A percentile compares a stretch with the other conserved stretches of the same genome.
phyloP scores from a whole-genome alignment of 2,888 invertebrate species.

The Schrankia costaestrigalis region DNA sequence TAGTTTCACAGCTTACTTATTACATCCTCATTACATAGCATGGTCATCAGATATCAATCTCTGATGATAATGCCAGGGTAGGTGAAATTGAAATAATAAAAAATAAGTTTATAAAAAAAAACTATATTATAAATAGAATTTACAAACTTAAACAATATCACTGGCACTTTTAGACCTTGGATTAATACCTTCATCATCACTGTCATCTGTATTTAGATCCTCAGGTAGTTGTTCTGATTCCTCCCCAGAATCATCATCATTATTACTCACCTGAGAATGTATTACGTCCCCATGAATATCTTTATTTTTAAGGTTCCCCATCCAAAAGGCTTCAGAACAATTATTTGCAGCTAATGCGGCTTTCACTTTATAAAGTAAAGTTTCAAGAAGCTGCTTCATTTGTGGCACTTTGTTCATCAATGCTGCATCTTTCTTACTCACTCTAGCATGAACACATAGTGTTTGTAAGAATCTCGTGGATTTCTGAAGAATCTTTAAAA shows the following conservation, averaged over 20 bases:
- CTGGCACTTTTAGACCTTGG: constrained; percentile 68
- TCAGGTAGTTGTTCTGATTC: too few species aligned
- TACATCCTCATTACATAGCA: too few species aligned
- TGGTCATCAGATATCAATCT: too few species aligned
- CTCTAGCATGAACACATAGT: constrained; percentile 90
- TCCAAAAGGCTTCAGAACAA: constrained; percentile 92
- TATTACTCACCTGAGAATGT: constrained; percentile 80
- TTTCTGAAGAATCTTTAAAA: constrained; percentile 89
- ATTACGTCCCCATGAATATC: constrained; percentile 90
- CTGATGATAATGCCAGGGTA: too few species aligned
- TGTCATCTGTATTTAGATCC: too few species aligned
- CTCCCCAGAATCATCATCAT: constrained; percentile 57
- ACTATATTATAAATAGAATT: too few species aligned
- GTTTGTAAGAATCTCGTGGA: constrained; percentile 90
- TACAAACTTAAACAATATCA: constrained; percentile 62
- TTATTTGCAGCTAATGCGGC: constrained; percentile 90
- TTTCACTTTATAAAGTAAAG: constrained; percentile 91
- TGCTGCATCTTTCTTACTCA: constrained; percentile 86
- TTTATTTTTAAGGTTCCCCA: constrained; percentile 93
- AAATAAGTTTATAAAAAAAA: too few species aligned
- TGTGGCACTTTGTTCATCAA: constrained; percentile 90
- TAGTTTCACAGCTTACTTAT: too few species aligned
- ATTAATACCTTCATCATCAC: constrained; percentile 59
- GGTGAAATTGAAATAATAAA: too few species aligned
- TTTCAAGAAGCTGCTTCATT: constrained; percentile 88